Evolutionary conservation across 2,888 invertebrate species (phyloP).

Genomic region (Thereva unica): DNA sequence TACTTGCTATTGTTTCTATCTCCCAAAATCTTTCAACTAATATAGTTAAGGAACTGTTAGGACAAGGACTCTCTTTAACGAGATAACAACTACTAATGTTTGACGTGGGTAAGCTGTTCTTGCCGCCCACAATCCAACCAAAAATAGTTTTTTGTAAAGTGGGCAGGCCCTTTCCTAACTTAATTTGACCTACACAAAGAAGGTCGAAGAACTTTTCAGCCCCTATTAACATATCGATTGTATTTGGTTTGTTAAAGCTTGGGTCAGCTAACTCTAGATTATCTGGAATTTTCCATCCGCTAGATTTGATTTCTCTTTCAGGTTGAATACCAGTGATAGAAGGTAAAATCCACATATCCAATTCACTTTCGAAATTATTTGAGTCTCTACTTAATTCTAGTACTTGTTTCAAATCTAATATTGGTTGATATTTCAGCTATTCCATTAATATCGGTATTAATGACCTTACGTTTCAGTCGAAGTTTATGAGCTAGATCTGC

Average conservation of each 20-base stretch:
- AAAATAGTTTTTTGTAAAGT: conserved; percentile 13
- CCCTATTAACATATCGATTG: conserved; percentile 5
- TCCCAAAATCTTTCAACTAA: conserved; percentile 32
- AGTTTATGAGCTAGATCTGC: conserved; percentile 1
- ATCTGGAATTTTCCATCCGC: conserved; percentile 2
- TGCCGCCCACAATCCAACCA: conserved; percentile 14
- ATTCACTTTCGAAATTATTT: background rate
- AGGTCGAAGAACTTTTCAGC: conserved; percentile 8
- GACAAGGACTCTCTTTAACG: background rate
- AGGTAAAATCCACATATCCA: background rate
- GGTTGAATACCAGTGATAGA: background rate
- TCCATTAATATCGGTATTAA: background rate
- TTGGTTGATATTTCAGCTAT: background rate
- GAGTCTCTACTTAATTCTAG: background rate
- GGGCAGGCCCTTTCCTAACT: conserved; percentile 1
- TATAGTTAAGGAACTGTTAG: background rate
- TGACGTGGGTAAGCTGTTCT: background rate
- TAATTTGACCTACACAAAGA: conserved; percentile 3
- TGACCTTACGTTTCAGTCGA: background rate
- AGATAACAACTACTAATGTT: background rate
- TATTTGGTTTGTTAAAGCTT: conserved; percentile 1
- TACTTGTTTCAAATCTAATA: background rate
- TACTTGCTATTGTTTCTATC: conserved; percentile 18
- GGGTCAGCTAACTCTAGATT: conserved; percentile 6
- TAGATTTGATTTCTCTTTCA: background rate